Conservation (phyloP, 2,888 invertebrate genomes). For the Thelaira solivaga region DNA sequence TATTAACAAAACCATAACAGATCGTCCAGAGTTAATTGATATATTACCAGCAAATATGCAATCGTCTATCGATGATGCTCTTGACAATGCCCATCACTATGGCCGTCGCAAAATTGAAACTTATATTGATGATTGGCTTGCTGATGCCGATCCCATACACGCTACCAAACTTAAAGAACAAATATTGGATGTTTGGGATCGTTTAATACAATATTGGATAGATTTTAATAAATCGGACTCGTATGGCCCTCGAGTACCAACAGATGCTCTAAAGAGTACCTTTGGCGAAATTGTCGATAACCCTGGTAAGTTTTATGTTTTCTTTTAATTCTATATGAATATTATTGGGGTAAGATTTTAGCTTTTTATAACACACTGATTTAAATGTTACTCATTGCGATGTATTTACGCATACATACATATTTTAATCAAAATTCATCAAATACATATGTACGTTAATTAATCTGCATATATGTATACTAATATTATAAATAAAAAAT, state of each 20-base stretch:
- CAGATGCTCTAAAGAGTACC: constrained; percentile 84
- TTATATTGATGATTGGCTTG: constrained; percentile 87
- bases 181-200: constrained; percentile 94
- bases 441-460: too few relatives aligned
- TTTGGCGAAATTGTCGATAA: constrained; percentile 85
- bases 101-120: constrained; percentile 94
- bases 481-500: too few relatives aligned
- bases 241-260: constrained; percentile 85
- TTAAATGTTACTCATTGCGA: constrained; percentile 50
- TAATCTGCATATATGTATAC: too few relatives aligned
- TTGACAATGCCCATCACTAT: constrained; percentile 95
- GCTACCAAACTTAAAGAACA: constrained; percentile 90
- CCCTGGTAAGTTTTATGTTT: constrained; percentile 80
- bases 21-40: constrained; percentile 90
- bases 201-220: constrained; percentile 95
- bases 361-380: constrained; percentile 11
- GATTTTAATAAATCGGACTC: constrained; percentile 80
- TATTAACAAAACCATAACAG: constrained; percentile 91
- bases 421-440: neutral
- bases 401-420: constrained; percentile 27
- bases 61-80: constrained; percentile 88
- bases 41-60: constrained; percentile 83
- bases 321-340: constrained; percentile 12
- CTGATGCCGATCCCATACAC: constrained; percentile 88
- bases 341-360: constrained; percentile 21